Evolutionary conservation across 1,140 invertebrate species (phyloP).

Genomic region (Zaprionus camerounensis): DNA sequence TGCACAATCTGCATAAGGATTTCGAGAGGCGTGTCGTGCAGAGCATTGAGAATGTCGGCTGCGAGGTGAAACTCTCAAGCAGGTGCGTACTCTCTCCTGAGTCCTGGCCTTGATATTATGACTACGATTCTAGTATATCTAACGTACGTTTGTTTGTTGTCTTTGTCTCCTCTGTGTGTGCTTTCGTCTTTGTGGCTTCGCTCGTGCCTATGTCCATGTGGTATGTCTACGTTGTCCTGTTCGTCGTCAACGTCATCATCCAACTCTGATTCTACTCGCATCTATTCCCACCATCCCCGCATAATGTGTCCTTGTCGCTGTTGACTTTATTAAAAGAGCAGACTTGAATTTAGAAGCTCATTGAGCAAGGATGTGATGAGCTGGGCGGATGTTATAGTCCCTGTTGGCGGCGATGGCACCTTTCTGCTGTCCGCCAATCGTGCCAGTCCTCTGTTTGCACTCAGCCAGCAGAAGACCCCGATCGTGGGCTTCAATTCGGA

Average conservation of each 20-base stretch:
- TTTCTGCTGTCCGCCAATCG: conserved; percentile 96
- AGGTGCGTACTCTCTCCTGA: conserved; percentile 85
- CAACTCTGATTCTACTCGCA: conserved; percentile 27
- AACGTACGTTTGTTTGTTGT: conserved; percentile 32
- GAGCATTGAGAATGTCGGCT: conserved; percentile 88
- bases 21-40: conserved; percentile 89
- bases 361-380: conserved; percentile 90
- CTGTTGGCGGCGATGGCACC: conserved; percentile 99
- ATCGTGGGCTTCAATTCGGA: conserved; percentile 99
- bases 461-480: conserved; percentile 89
- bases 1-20: conserved; percentile 92
- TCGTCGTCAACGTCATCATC: conserved; percentile 12
- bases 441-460: conserved; percentile 82
- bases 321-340: conserved; percentile 78
- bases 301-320: conserved; percentile 61
- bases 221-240: conserved; percentile 13
- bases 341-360: conserved; percentile 85
- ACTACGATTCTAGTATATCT: conserved; percentile 25
- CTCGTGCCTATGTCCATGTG: conserved; percentile 23
- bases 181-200: conserved; percentile 27
- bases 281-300: conserved; percentile 57
- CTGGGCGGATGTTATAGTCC: conserved; percentile 97
- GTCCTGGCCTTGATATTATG: conserved; percentile 2
- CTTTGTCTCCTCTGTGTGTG: conserved; percentile 11
- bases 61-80: conserved; percentile 93